A percentile compares a stretch with the other conserved stretches of the same genome.
Evolutionary conservation across 2,888 invertebrate genomes (phyloP).

Genomic region (Drosophila dives): DNA sequence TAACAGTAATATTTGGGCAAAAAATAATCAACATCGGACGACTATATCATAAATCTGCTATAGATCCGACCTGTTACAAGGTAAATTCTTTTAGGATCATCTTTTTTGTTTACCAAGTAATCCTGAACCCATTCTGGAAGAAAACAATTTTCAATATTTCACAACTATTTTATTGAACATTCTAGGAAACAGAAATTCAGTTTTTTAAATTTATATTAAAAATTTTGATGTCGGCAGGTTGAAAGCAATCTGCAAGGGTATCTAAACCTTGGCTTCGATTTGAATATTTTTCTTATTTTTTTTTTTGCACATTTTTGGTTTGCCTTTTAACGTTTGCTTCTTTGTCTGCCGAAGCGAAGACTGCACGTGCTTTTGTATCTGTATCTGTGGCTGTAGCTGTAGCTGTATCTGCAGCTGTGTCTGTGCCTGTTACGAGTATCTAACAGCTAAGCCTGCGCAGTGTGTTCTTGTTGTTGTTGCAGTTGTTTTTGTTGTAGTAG

Average conservation of each 20-base stretch:
- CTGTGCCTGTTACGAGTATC: conserved; percentile 51
- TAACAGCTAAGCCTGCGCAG: conserved; percentile 72
- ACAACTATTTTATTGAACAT: neutral
- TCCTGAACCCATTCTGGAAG: neutral
- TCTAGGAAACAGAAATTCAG: neutral
- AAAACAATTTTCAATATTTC: neutral
- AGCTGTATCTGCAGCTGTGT: conserved; percentile 25
- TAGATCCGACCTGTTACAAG: neutral
- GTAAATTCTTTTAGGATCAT: neutral
- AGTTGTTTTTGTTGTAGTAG: conserved; percentile 24
- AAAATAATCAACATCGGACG: neutral
- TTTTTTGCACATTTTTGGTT: conserved; percentile 33
- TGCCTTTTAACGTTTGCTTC: conserved; percentile 41
- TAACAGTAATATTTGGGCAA: neutral
- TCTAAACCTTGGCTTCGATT: neutral
- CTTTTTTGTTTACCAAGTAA: neutral
- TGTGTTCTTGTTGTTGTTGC: conserved; percentile 23
- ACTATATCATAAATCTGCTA: neutral
- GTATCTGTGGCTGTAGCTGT: conserved; percentile 14
- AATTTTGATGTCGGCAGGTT: neutral
- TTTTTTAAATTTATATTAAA: neutral
- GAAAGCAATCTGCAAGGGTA: neutral
- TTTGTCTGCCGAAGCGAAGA: conserved; percentile 25
- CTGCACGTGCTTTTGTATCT: conserved; percentile 64
- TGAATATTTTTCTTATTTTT: neutral